Evolutionary conservation across 2,797 vertebrate genomes (phyloP), one percentile per base, ranked within the genome.

Genomic region (Vireo griseus): DNA sequence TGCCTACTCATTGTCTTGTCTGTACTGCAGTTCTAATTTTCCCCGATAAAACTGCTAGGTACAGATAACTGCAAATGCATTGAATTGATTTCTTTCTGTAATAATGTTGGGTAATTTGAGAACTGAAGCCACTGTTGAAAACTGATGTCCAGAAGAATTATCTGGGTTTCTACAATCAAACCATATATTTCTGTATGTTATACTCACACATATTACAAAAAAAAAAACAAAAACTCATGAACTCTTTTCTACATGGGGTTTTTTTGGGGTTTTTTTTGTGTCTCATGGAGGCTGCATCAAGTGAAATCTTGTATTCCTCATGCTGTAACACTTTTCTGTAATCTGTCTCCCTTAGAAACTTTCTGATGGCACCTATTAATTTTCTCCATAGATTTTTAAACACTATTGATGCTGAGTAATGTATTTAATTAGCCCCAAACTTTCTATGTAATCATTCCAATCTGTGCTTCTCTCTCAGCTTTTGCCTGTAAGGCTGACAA

Each of bases 401-500:
- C 91, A 78, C 86, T 91, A 25, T 71, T 93, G 90, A 96, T 97
- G 95, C 79, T 73, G 94, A 93, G 86, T 95, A 97, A 98, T 98
- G 98, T 95, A 90, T 97, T 97, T 97, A 98, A 98, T 98, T 98
- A 97, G 94, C 91, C 61, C 69, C 80, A 91, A 95, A 95, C 77
- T 88, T 72, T 96, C 92, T 96, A 21, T 87, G 79, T 98, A 98
- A 98, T 98, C 93, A 97, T 97, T 98, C 97, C 97, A 98, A 97
- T 97, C 98, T 98, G 97, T 97, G 86, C 89, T 54, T 52, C 95
- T 95, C 83, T 93, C 86, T 92, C 81, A 88, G 96, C 52, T 62
- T 91, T 97, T 96, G 96, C 95, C 97, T 97, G 93, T 91, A 88
- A 98, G 97, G 95, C 97, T 95, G 86, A 85, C 90, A 95, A 97